These are phyloP conservation scores for Fregetta grallaria DNA, from an alignment of 2,113 vertebrate species.

Conservation along the genomic window DNA sequence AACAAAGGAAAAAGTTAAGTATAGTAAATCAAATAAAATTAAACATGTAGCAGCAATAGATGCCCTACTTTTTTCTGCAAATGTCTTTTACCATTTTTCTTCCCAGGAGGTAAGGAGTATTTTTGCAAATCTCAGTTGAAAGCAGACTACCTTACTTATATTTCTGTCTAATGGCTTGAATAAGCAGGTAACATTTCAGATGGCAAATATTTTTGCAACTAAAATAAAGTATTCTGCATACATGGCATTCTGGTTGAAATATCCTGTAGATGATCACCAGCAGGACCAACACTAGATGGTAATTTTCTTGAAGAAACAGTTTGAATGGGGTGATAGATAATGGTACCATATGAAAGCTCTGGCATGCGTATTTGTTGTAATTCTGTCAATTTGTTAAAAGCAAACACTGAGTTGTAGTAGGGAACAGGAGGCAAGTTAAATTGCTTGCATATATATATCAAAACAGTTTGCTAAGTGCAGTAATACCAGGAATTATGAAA, in stretches of 20 bases:
- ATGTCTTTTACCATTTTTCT: background rate
- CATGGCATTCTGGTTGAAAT: background rate
- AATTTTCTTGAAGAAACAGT: background rate
- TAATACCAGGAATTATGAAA: background rate
- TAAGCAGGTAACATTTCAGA: background rate
- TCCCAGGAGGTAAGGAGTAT: background rate
- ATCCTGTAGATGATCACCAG: background rate
- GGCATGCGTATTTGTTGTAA: background rate
- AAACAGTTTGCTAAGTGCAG: background rate
- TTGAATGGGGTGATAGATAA: background rate
- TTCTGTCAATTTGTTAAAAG: background rate
- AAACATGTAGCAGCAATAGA: conserved; percentile 35
- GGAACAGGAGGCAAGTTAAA: background rate
- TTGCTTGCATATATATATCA: background rate
- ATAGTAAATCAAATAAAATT: conserved; percentile 54
- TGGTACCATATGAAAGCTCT: background rate
- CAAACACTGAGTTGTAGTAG: background rate
- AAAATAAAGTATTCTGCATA: background rate
- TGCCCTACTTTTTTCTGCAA: conserved; percentile 37
- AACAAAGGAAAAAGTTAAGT: conserved; percentile 41
- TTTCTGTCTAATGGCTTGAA: background rate
- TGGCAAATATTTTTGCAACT: background rate
- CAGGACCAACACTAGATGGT: background rate
- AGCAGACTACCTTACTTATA: background rate
- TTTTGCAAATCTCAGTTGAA: background rate